These are phyloP conservation scores for Lampropteryx suffumata DNA, from an alignment of 2,888 invertebrate genomes.

Conservation along the genomic window DNA sequence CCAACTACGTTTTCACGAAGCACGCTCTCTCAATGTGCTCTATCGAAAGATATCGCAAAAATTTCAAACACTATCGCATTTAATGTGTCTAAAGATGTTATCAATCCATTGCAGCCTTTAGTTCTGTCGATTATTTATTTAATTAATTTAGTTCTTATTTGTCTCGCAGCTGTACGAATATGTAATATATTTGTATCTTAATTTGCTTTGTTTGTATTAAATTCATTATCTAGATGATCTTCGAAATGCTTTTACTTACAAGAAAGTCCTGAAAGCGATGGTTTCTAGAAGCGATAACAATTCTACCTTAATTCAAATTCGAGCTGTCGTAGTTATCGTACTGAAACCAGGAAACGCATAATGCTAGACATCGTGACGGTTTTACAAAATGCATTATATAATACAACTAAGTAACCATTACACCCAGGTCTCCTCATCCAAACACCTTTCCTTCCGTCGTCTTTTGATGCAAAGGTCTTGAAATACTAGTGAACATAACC, in stretches of 20 bases:
- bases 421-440: constrained; percentile 13
- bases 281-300: background rate
- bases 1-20: background rate
- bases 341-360: constrained; percentile 41
- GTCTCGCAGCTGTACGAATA: no score
- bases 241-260: no score
- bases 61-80: no score
- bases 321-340: background rate
- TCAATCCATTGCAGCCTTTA: no score
- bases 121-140: no score
- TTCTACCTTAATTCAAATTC: background rate
- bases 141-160: no score
- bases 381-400: constrained; percentile 40
- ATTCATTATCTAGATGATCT: no score
- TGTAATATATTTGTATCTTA: no score
- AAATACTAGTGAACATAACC: background rate
- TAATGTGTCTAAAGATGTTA: no score
- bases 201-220: no score
- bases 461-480: constrained; percentile 21
- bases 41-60: background rate
- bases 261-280: background rate
- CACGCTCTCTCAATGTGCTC: background rate
- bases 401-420: constrained; percentile 24
- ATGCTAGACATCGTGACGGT: constrained; percentile 39
- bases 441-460: constrained; percentile 7